Percentiles rank a stretch among this genome's conserved stretches.
These are phyloP conservation scores for Puffinus mauretanicus DNA, from an alignment of 2,113 vertebrate genomes.

Conservation along the genomic window DNA sequence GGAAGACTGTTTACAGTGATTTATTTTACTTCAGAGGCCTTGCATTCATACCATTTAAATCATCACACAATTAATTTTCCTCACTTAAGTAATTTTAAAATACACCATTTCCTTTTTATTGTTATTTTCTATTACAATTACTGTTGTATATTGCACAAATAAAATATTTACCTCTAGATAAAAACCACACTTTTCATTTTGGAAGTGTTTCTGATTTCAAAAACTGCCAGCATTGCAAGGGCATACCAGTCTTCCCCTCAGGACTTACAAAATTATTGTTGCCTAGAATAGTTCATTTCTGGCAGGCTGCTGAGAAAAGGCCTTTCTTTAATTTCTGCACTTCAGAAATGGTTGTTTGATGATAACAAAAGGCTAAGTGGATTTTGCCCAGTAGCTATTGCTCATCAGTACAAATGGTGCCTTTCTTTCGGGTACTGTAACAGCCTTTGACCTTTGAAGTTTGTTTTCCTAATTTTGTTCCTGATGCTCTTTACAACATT, in stretches of 20 bases:
- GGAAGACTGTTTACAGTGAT: neutral
- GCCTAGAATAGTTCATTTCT: neutral
- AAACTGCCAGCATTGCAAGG: neutral
- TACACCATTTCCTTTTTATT: neutral
- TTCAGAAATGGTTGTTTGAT: neutral
- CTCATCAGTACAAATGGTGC: neutral
- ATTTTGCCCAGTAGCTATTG: neutral
- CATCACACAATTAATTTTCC: neutral
- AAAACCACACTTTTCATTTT: neutral
- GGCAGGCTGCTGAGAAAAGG: neutral
- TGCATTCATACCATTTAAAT: neutral
- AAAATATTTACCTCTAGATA: neutral
- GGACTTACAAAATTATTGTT: neutral
- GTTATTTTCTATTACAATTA: neutral
- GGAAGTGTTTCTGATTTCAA: neutral
- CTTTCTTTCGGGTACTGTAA: neutral
- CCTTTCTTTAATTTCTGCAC: neutral
- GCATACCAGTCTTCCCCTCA: neutral
- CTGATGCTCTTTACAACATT: neutral
- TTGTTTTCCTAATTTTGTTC: neutral
- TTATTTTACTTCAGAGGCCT: neutral
- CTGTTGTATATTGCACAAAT: neutral
- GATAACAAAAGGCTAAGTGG: neutral
- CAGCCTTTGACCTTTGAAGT: neutral
- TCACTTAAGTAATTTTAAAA: neutral